phyloP scores from a whole-genome alignment of 2,888 invertebrate genomes.

The Pecten maximus region DNA sequence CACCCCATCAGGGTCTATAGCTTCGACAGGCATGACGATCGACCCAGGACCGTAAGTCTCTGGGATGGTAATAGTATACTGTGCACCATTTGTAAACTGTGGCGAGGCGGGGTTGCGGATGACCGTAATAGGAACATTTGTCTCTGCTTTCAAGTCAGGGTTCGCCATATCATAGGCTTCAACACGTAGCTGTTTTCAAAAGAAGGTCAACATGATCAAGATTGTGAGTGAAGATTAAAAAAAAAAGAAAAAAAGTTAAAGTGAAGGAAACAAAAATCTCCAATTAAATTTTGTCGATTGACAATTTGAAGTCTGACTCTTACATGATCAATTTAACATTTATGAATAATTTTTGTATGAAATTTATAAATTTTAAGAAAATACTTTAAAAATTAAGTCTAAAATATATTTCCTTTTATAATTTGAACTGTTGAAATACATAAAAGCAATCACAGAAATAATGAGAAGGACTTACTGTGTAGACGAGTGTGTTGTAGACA shows the following conservation, averaged over 20 bases:
- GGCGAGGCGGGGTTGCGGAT: slow-evolving; percentile 72
- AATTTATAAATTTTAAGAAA: too few relatives aligned
- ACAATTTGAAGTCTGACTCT: too few relatives aligned
- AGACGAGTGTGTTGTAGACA: slow-evolving; percentile 57
- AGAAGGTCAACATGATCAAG: not conserved
- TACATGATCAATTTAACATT: too few relatives aligned
- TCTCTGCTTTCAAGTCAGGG: slow-evolving; percentile 66
- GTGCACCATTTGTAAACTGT: slow-evolving; percentile 55
- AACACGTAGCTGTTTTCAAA: slow-evolving; percentile 58
- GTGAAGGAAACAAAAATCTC: too few relatives aligned
- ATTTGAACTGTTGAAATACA: not conserved
- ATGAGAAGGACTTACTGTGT: slow-evolving; percentile 62
- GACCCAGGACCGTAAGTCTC: slow-evolving; percentile 69
- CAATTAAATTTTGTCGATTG: too few relatives aligned
- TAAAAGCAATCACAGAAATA: not conserved
- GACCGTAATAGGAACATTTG: slow-evolving; percentile 69
- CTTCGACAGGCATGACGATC: slow-evolving; percentile 70
- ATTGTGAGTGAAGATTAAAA: too few relatives aligned
- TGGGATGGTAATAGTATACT: slow-evolving; percentile 58
- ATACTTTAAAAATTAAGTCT: too few relatives aligned
- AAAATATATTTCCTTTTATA: not conserved
- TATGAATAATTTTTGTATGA: too few relatives aligned
- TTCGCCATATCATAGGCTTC: slow-evolving; percentile 64
- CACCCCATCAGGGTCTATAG: slow-evolving; percentile 76
- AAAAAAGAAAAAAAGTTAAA: too few relatives aligned